Conservation (phyloP, 1,140 invertebrate genomes). For the Brachystomella parvula region DNA sequence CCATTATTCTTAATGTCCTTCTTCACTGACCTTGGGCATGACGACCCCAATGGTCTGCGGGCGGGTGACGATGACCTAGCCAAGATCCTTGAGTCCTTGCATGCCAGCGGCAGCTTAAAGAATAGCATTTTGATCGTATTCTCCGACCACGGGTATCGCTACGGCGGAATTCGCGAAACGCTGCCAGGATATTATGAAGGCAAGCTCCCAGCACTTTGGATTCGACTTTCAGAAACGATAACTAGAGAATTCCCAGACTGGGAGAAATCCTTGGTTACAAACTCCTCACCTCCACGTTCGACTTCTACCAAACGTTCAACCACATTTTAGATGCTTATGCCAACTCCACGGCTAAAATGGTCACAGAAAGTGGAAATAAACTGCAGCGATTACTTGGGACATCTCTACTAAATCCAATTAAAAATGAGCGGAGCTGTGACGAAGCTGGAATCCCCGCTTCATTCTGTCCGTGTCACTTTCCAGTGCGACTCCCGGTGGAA, state of each 20-base stretch:
- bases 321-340: not conserved
- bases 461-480: not conserved
- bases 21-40: conserved; percentile 23
- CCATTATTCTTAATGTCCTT: conserved; percentile 23
- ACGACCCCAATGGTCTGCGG: conserved; percentile 9
- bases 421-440: not conserved
- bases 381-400: not conserved
- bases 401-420: not conserved
- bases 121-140: conserved; percentile 50
- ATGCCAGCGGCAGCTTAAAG: conserved; percentile 24
- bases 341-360: no score
- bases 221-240: conserved; percentile 31
- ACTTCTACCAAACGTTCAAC: not conserved
- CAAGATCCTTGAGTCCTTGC: conserved; percentile 7
- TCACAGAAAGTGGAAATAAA: not conserved
- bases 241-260: not conserved
- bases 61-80: conserved; percentile 9
- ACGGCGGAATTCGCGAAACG: conserved; percentile 44
- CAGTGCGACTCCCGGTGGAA: not conserved
- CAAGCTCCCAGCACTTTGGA: conserved; percentile 49
- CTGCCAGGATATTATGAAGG: conserved; percentile 51
- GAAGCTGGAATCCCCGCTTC: not conserved
- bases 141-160: conserved; percentile 52
- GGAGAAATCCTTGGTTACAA: not conserved
- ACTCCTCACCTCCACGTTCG: not conserved